These are phyloP conservation scores for Druceiella hillmani DNA, from an alignment of 2,888 invertebrate genomes.

Conservation along the genomic window DNA sequence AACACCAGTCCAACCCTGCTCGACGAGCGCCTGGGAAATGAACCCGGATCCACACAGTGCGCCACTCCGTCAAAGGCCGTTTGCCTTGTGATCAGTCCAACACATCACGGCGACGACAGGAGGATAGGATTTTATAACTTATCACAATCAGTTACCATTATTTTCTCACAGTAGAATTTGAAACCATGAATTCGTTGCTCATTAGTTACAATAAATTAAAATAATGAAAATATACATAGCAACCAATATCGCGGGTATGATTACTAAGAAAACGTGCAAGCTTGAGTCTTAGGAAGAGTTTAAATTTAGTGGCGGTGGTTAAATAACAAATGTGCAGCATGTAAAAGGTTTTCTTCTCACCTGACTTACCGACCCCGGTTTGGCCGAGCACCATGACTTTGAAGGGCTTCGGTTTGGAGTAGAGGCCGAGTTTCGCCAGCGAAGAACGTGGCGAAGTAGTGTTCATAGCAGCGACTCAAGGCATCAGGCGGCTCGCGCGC, in stretches of 20 bases:
- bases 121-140: no score
- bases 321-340: background rate
- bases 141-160: no score
- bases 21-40: no score
- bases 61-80: no score
- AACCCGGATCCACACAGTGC: no score
- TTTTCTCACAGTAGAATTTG: no score
- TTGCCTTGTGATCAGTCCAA: no score
- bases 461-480: constrained; percentile 33
- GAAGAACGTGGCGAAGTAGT: constrained; percentile 61
- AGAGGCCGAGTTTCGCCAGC: constrained; percentile 61
- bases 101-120: no score
- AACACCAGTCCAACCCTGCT: no score
- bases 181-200: no score
- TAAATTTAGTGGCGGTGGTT: background rate
- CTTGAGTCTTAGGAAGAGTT: background rate
- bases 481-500: no score
- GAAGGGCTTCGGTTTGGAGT: constrained; percentile 61
- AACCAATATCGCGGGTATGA: background rate
- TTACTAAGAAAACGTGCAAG: background rate
- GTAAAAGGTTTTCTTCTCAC: constrained; percentile 38
- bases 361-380: constrained; percentile 78
- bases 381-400: constrained; percentile 77
- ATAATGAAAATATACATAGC: background rate
- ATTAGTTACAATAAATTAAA: background rate